Conservation (phyloP, 2,888 invertebrate species). For the Euphydryas editha region DNA sequence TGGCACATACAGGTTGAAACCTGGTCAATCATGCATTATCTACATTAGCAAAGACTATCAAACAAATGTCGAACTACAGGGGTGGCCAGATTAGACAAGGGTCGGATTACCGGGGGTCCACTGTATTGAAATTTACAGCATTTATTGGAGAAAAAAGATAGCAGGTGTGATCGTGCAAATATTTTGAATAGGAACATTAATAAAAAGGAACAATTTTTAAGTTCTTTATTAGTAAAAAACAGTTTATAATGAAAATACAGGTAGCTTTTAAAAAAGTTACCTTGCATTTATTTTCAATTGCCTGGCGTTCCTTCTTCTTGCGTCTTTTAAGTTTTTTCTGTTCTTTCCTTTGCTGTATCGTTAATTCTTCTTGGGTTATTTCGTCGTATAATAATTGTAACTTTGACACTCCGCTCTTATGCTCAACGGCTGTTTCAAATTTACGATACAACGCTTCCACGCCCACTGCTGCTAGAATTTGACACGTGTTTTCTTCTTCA, state of each 20-base stretch:
- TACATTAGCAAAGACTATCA: too few relatives aligned
- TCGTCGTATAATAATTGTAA: conserved; percentile 94
- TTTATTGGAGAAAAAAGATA: too few relatives aligned
- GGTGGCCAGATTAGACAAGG: too few relatives aligned
- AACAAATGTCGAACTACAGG: too few relatives aligned
- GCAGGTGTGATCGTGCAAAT: too few relatives aligned
- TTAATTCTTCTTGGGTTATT: conserved; percentile 92
- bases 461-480: conserved; percentile 94
- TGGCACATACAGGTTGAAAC: too few relatives aligned
- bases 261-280: conserved; percentile 46
- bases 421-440: conserved; percentile 95
- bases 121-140: too few relatives aligned
- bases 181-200: too few relatives aligned
- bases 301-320: conserved; percentile 87
- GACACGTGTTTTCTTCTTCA: conserved; percentile 97
- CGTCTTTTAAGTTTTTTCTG: conserved; percentile 91
- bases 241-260: not conserved
- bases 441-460: conserved; percentile 94
- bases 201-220: not conserved
- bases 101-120: too few relatives aligned
- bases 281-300: conserved; percentile 75
- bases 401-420: conserved; percentile 94
- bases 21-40: too few relatives aligned
- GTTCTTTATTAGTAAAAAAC: not conserved
- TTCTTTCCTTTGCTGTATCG: conserved; percentile 93